Evolutionary conservation across 2,113 vertebrate species (phyloP).

Genomic region (Pluvianellus socialis): DNA sequence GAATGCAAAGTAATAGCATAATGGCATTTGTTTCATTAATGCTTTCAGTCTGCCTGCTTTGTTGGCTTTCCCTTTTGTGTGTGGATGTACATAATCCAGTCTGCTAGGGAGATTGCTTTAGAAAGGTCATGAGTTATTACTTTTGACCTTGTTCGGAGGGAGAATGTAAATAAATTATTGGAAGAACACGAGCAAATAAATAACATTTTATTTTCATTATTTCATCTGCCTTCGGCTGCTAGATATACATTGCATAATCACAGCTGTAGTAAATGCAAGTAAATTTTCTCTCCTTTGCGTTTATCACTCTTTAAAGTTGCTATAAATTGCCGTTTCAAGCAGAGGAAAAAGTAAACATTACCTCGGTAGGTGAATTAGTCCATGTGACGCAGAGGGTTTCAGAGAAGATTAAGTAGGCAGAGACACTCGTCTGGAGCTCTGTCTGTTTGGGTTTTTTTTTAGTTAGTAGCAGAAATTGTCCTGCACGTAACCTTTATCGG

Average conservation of each 20-base stretch:
- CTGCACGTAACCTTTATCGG: slow-evolving; percentile 44
- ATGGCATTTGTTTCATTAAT: slow-evolving; percentile 13
- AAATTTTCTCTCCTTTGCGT: background rate
- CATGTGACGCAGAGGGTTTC: slow-evolving; percentile 74
- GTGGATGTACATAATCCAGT: background rate
- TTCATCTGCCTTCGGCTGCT: background rate
- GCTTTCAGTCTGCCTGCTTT: background rate
- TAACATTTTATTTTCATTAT: background rate
- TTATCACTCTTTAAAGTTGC: background rate
- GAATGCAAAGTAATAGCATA: background rate
- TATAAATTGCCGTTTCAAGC: background rate
- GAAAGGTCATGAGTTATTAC: slow-evolving; percentile 13
- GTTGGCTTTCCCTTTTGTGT: slow-evolving; percentile 36
- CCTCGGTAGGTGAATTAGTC: slow-evolving; percentile 67
- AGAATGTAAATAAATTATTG: background rate
- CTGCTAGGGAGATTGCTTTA: slow-evolving; percentile 19
- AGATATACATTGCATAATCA: background rate
- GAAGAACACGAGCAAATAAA: background rate
- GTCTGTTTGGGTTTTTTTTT: slow-evolving; percentile 59
- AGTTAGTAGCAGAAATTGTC: slow-evolving; percentile 63
- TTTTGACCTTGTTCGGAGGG: slow-evolving; percentile 22
- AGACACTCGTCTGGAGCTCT: slow-evolving; percentile 71
- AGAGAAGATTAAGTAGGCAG: slow-evolving; percentile 82
- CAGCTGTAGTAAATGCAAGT: background rate
- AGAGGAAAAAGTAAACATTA: slow-evolving; percentile 18